phyloP scores from a whole-genome alignment of 2,888 invertebrate genomes.

The Tiliacea citrago region DNA sequence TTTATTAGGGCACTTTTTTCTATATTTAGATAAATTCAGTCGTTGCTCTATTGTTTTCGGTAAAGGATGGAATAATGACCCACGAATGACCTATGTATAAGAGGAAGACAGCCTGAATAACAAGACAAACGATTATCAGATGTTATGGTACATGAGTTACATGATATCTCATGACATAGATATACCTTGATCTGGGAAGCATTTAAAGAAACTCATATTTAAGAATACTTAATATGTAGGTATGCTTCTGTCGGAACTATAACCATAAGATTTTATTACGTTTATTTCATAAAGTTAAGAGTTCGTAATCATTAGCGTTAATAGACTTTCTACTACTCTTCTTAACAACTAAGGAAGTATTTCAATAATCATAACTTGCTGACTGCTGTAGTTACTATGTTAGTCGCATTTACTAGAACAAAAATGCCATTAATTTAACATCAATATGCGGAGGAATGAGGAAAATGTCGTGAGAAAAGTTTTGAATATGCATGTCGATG shows the following conservation, averaged over 20 bases:
- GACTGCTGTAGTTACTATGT: not conserved
- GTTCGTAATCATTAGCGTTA: constrained; percentile 21
- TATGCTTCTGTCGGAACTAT: constrained; percentile 22
- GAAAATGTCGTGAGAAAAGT: too few relatives aligned
- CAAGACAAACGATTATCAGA: not conserved
- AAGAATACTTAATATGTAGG: not conserved
- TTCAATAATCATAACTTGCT: not conserved
- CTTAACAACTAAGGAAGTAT: constrained; percentile 15
- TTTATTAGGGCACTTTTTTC: not conserved
- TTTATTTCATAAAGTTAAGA: constrained; percentile 16
- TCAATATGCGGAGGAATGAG: too few relatives aligned
- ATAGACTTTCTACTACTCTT: constrained; percentile 31
- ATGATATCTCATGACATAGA: not conserved
- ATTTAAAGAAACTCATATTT: constrained; percentile 1
- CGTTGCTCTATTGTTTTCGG: not conserved
- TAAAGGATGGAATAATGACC: not conserved
- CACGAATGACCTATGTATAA: too few relatives aligned
- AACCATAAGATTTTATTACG: constrained; percentile 34
- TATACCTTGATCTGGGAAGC: not conserved
- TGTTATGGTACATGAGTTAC: not conserved
- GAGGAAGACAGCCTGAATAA: not conserved
- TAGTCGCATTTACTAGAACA: not conserved
- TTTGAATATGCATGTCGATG: too few relatives aligned
- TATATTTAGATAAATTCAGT: not conserved
- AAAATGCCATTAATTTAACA: too few relatives aligned